phyloP scores from a whole-genome alignment of 2,113 vertebrate genomes.

The Setophaga petechia region DNA sequence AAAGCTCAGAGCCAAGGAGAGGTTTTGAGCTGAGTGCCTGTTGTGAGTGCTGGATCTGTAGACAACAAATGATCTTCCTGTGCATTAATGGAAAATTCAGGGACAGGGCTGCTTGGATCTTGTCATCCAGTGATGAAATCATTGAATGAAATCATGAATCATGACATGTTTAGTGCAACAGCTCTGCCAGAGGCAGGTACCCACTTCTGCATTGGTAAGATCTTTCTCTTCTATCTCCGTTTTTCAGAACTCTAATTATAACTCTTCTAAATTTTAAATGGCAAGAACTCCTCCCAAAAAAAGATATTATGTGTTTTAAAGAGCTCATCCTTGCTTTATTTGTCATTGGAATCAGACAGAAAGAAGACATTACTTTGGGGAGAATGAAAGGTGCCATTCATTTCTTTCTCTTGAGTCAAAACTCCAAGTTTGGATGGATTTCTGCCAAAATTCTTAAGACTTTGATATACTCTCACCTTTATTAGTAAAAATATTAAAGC shows the following conservation, averaged over 20 bases:
- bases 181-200: not conserved
- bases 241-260: not conserved
- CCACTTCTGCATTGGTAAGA: not conserved
- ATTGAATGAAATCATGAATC: too few species aligned
- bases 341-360: not conserved
- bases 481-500: not conserved
- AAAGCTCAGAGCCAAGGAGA: not conserved
- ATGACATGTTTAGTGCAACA: not conserved
- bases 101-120: not conserved
- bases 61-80: not conserved
- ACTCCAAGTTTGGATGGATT: not conserved
- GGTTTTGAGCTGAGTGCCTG: not conserved
- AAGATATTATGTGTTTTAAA: not conserved
- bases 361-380: not conserved
- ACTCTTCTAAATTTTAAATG: not conserved
- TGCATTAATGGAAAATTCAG: not conserved
- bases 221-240: not conserved
- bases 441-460: not conserved
- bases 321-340: not conserved
- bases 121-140: not conserved
- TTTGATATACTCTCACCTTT: not conserved
- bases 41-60: not conserved
- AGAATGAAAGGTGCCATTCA: constrained; percentile 16
- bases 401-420: constrained; percentile 11
- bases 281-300: not conserved